Evolutionary conservation across 1,140 invertebrate genomes (phyloP), one percentile per base, ranked within the genome.

Genomic region (Drosophila tropicalis): DNA sequence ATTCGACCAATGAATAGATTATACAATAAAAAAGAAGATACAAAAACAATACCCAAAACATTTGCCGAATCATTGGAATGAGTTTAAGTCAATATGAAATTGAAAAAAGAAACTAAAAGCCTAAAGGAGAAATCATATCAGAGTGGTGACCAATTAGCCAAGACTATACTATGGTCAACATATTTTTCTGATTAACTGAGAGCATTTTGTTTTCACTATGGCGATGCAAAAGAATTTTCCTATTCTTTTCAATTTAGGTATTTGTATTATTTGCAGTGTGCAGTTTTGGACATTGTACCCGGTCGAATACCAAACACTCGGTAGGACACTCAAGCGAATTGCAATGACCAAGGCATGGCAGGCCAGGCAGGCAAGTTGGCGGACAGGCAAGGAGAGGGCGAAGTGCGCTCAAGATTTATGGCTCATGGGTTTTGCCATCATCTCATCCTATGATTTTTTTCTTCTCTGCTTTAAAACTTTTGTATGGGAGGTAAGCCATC

Each of bases 351-450:
- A 34, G 22, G 41, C 4, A 13, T 57, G 55, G 56, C 40, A 36
- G 71, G 39, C 32, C 40, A 36, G 12, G 62, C 17, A 51, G 25
- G 60, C 7, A 66, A 65, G 51, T 44, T 22, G 44, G 32, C 15
- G 19, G 15, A 47, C 22, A 68, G 58, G 51, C 71, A 22, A 63
- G 40, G 39, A 41, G 63, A 66, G 19, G 41, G 51, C 40, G 60
- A 66, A 87, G 83, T 87, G 84, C 76, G 76, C 83, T 74, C 64
- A 83, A 89, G 83, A 87, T 87, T 87, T 87, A 87, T 89, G 84
- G 83, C 83, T 73, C 58, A 77, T 73, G 76, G 63, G 70, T 58
- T 58, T 58, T 58, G 56, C 56, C 10, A 22, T 22, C 17, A 19
- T 22, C 44, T 58, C 56, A 34, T 57, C n/a, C 55, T 57, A 32